phyloP scores from a whole-genome alignment of 1,140 invertebrate genomes.

The Zophobas morio region DNA sequence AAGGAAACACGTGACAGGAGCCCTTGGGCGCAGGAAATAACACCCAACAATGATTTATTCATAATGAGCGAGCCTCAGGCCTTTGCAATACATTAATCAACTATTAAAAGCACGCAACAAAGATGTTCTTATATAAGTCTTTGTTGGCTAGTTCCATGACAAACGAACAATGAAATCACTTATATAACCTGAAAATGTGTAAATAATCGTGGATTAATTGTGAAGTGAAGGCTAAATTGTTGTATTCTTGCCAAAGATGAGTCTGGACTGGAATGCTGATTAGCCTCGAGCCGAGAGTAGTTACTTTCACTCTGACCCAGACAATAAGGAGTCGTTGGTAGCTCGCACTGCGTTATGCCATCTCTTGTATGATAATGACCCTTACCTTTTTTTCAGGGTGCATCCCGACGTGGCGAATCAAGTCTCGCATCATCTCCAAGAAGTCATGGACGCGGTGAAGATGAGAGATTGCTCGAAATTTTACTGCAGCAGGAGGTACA shows the following conservation, averaged over 20 bases:
- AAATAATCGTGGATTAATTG: conserved; percentile 24
- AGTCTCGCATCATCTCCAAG: conserved; percentile 72
- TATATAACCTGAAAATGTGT: conserved; percentile 30
- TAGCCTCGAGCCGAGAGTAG: conserved; percentile 26
- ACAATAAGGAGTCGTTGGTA: conserved; percentile 34
- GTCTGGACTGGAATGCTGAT: conserved; percentile 45
- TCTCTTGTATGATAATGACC: conserved; percentile 17
- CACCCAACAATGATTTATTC: conserved; percentile 31
- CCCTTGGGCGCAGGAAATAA: conserved; percentile 19
- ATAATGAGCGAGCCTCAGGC: neutral
- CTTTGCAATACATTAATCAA: neutral
- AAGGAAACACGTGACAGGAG: conserved; percentile 11
- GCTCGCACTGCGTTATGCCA: conserved; percentile 21
- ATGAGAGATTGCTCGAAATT: conserved; percentile 73
- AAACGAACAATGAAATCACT: conserved; percentile 19
- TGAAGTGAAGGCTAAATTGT: conserved; percentile 22
- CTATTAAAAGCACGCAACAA: conserved; percentile 5
- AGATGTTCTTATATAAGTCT: conserved; percentile 29
- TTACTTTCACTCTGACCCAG: conserved; percentile 46
- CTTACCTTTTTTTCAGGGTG: conserved; percentile 66
- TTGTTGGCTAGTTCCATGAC: conserved; percentile 18
- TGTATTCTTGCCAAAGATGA: conserved; percentile 37
- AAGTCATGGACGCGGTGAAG: conserved; percentile 75
- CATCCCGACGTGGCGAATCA: conserved; percentile 70
- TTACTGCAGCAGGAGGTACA: conserved; percentile 65